Percentiles rank a stretch among this genome's conserved stretches.
phyloP scores from a whole-genome alignment of 2,888 invertebrate genomes.

The Synergus gifuensis region DNA sequence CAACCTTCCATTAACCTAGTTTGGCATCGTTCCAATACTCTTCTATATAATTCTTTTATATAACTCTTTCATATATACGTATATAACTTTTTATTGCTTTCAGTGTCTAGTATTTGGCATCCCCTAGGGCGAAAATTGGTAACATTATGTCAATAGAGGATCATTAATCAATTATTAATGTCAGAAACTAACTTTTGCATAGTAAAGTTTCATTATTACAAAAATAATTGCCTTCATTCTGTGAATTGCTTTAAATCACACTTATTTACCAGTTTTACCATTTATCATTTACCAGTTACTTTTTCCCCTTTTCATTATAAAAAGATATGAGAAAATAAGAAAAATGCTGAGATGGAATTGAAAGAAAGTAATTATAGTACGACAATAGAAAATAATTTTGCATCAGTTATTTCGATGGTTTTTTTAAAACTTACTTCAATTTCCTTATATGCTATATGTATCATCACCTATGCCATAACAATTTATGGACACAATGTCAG shows the following conservation, averaged over 20 bases:
- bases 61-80: too few species aligned
- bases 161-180: too few species aligned
- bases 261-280: too few species aligned
- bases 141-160: neutral
- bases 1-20: constrained; percentile 3
- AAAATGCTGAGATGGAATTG: too few species aligned
- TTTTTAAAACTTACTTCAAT: neutral
- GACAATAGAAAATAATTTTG: too few species aligned
- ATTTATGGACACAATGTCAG: neutral
- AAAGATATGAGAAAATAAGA: too few species aligned
- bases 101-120: constrained; percentile 4
- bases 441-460: neutral
- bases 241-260: too few species aligned
- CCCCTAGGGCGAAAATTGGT: neutral
- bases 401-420: neutral
- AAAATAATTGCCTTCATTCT: neutral
- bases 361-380: too few species aligned
- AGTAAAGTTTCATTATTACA: neutral
- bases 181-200: neutral
- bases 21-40: constrained; percentile 15
- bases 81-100: constrained; percentile 7
- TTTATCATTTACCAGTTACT: too few species aligned
- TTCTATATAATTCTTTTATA: neutral
- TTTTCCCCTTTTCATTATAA: too few species aligned
- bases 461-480: neutral